A percentile compares a stretch with the other conserved stretches of the same genome.
phyloP scores from a whole-genome alignment of 2,113 vertebrate genomes.

The Phaethon lepturus region DNA sequence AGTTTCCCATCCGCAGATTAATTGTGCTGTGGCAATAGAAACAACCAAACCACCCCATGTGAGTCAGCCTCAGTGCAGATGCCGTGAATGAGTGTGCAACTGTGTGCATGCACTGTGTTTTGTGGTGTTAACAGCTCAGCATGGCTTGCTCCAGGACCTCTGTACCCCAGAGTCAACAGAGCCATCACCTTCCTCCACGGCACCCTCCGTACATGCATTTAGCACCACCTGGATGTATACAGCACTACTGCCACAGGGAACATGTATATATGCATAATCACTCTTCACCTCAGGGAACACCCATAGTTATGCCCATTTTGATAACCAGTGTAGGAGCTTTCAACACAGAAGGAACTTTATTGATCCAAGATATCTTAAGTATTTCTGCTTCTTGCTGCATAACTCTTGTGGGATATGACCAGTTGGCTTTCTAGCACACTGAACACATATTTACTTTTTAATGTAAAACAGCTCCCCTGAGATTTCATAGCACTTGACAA shows the following conservation, averaged over 20 bases:
- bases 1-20: conserved; percentile 1
- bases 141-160: neutral
- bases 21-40: neutral
- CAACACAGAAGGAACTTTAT: neutral
- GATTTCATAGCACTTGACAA: neutral
- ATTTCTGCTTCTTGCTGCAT: neutral
- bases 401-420: neutral
- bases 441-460: neutral
- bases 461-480: neutral
- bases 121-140: neutral
- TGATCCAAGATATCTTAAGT: neutral
- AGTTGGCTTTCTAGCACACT: neutral
- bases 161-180: neutral
- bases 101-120: neutral
- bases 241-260: neutral
- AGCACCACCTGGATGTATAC: neutral
- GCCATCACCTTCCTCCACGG: neutral
- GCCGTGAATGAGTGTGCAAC: neutral
- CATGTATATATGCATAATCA: neutral
- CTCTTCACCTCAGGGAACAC: neutral
- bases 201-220: neutral
- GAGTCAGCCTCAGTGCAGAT: neutral
- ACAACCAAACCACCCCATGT: neutral
- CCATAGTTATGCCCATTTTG: neutral
- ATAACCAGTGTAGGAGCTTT: neutral